A percentile compares a stretch with the other conserved stretches of the same genome.
phyloP scores from a whole-genome alignment of 2,888 invertebrate genomes.

The Erebia aethiops region DNA sequence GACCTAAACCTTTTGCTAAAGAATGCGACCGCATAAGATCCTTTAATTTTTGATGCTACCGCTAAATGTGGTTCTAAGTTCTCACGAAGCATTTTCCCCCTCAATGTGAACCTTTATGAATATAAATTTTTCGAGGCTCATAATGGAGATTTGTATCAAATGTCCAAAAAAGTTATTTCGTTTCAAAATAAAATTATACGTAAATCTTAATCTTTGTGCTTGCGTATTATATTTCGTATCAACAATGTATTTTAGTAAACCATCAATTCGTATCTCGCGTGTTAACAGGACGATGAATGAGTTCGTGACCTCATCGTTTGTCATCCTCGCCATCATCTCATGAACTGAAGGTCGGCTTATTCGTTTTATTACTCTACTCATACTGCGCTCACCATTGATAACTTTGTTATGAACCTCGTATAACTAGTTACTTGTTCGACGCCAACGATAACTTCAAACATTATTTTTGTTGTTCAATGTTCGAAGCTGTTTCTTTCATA shows the following conservation, averaged over 20 bases:
- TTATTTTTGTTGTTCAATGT: no score
- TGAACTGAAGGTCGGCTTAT: conserved; percentile 26
- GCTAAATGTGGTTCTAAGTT: no score
- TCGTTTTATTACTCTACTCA: conserved; percentile 22
- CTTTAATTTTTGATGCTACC: no score
- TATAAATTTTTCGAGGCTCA: no score
- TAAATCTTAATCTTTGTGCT: neutral
- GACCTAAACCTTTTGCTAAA: no score
- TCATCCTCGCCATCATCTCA: conserved; percentile 21
- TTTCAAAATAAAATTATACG: neutral
- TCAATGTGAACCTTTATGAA: no score
- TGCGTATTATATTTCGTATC: neutral
- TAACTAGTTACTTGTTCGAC: neutral
- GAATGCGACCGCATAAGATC: no score
- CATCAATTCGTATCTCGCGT: conserved; percentile 13
- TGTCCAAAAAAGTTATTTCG: no score
- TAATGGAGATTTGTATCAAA: neutral
- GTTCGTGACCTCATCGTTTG: conserved; percentile 23
- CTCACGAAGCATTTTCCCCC: no score
- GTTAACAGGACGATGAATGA: conserved; percentile 28
- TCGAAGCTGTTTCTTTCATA: no score
- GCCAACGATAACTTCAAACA: no score
- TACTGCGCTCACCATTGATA: neutral
- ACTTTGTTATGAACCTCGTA: conserved; percentile 1
- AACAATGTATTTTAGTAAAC: conserved; percentile 7